Evolutionary conservation across 2,797 vertebrate species (phyloP).

Genomic region (Tenualosa thibaudeaui): DNA sequence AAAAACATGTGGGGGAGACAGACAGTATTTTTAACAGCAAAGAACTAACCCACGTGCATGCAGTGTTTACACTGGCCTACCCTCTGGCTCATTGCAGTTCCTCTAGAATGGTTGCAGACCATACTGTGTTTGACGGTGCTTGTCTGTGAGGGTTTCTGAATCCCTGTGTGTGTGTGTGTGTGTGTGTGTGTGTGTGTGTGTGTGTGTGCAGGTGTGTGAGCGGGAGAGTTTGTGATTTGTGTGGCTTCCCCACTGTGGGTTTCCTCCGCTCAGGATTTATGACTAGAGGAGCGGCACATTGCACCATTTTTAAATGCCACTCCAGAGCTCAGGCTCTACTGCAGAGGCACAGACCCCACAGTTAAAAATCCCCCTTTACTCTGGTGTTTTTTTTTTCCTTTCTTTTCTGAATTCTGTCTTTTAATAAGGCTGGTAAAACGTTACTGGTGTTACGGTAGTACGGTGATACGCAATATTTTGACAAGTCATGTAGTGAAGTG

Average conservation of each 20-base stretch:
- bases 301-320: background rate
- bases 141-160: background rate
- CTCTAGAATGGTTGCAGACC: background rate
- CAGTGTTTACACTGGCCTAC: background rate
- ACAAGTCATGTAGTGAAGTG: background rate
- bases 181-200: constrained; percentile 5
- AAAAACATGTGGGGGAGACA: background rate
- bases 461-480: background rate
- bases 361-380: background rate
- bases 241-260: background rate
- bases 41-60: background rate
- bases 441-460: background rate
- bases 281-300: background rate
- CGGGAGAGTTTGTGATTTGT: background rate
- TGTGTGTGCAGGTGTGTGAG: background rate
- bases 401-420: background rate
- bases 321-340: too few relatives aligned
- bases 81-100: background rate
- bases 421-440: background rate
- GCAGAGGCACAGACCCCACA: background rate
- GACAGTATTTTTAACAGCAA: background rate
- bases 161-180: background rate
- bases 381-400: too few relatives aligned
- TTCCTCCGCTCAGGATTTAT: background rate
- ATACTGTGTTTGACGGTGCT: background rate